These are phyloP conservation scores for Adoxophyes honmai DNA, from an alignment of 1,140 invertebrate genomes.

Conservation along the genomic window DNA sequence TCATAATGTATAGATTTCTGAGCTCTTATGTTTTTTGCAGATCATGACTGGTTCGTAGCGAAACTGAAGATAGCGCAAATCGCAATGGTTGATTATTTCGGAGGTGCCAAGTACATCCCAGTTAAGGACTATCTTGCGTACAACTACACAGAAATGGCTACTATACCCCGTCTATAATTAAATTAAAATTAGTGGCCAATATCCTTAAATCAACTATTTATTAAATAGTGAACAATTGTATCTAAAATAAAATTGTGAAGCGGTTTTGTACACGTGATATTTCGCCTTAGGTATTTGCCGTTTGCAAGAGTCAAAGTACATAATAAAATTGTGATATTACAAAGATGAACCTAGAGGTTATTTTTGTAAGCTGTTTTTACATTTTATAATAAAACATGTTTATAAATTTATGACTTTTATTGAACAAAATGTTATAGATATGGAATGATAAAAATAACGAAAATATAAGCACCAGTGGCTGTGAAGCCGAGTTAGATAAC, in stretches of 20 bases:
- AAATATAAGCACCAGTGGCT: constrained; percentile 7
- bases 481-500: constrained; percentile 1
- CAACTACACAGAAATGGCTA: constrained; percentile 57
- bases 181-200: too few species aligned
- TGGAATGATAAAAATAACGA: constrained; percentile 7
- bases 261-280: too few species aligned
- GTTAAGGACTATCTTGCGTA: constrained; percentile 79
- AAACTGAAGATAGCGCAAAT: constrained; percentile 85
- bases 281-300: too few species aligned
- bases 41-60: constrained; percentile 86
- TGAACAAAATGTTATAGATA: background rate
- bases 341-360: constrained; percentile 8
- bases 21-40: constrained; percentile 78
- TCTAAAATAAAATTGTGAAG: too few species aligned
- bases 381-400: background rate
- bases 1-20: too few species aligned
- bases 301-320: background rate
- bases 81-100: constrained; percentile 86
- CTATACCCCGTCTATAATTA: constrained; percentile 17
- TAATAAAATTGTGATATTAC: constrained; percentile 11
- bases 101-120: constrained; percentile 83
- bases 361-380: background rate
- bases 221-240: too few species aligned
- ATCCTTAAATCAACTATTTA: too few species aligned
- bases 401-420: background rate